These are phyloP conservation scores for Marcusenius ussheri DNA, from an alignment of 2,113 vertebrate species.

Conservation along the genomic window DNA sequence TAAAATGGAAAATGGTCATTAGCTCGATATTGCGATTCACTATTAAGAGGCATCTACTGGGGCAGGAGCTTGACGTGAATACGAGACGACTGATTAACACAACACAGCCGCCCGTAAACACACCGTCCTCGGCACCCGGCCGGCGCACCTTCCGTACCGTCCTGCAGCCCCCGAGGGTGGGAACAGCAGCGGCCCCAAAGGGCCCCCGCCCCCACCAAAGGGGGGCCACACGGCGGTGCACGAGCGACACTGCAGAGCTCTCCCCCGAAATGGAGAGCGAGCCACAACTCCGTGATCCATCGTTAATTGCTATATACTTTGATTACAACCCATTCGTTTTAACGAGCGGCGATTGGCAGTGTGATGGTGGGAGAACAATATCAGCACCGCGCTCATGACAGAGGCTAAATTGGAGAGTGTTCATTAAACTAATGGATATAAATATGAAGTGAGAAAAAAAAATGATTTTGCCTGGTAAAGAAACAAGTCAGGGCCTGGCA, in stretches of 20 bases:
- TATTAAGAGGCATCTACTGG: not conserved
- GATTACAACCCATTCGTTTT: slow-evolving; percentile 24
- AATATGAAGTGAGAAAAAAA: slow-evolving; percentile 37
- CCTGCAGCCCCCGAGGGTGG: not conserved
- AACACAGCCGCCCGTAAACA: not conserved
- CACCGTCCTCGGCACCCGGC: not conserved
- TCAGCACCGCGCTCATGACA: slow-evolving; percentile 38
- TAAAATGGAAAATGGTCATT: not conserved
- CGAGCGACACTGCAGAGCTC: not conserved
- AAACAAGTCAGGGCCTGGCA: slow-evolving; percentile 44
- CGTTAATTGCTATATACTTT: slow-evolving; percentile 22
- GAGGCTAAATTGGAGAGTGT: slow-evolving; percentile 52
- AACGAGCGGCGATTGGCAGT: slow-evolving; percentile 8
- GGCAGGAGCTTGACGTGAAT: not conserved
- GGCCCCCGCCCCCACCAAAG: not conserved
- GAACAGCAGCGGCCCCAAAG: not conserved
- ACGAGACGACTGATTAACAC: not conserved
- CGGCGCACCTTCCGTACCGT: not conserved
- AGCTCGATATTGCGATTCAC: not conserved
- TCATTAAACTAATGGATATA: slow-evolving; percentile 67
- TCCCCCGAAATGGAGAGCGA: not conserved
- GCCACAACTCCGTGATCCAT: not conserved
- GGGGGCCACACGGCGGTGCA: not conserved
- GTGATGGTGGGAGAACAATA: slow-evolving; percentile 39
- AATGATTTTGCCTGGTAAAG: slow-evolving; percentile 46